A percentile compares a stretch with the other conserved stretches of the same genome.
Evolutionary conservation across 2,888 invertebrate species (phyloP).

Genomic region (Trissoscelio sp.): DNA sequence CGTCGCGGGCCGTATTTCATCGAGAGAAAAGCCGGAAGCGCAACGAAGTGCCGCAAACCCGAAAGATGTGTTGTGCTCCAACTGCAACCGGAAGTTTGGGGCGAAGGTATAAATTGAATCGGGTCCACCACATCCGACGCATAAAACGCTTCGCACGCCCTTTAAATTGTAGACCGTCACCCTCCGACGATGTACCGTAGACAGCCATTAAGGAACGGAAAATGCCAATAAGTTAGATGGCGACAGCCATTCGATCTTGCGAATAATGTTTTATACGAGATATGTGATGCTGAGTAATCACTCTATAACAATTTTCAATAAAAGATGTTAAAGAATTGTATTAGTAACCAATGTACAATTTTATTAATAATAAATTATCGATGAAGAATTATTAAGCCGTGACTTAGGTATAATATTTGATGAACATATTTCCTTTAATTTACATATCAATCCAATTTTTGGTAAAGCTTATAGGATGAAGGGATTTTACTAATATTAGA

Average conservation of each 20-base stretch:
- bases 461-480: too few relatives aligned
- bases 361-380: too few relatives aligned
- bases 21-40: constrained; percentile 74
- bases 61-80: constrained; percentile 74
- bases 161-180: constrained; percentile 78
- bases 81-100: constrained; percentile 75
- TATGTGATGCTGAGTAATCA: constrained; percentile 46
- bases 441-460: too few relatives aligned
- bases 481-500: too few relatives aligned
- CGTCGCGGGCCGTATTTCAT: constrained; percentile 69
- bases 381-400: too few relatives aligned
- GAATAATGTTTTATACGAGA: constrained; percentile 49
- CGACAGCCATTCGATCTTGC: constrained; percentile 61
- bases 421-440: too few relatives aligned
- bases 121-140: constrained; percentile 77
- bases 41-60: constrained; percentile 76
- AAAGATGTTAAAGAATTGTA: too few relatives aligned
- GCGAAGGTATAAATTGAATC: constrained; percentile 81
- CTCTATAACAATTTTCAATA: neutral
- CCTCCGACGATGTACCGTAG: constrained; percentile 71
- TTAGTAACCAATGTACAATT: neutral
- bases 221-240: constrained; percentile 75
- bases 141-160: constrained; percentile 81
- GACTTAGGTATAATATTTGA: too few relatives aligned
- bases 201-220: constrained; percentile 80